phyloP scores from a whole-genome alignment of 2,797 vertebrate species.

The Labroides dimidiatus region DNA sequence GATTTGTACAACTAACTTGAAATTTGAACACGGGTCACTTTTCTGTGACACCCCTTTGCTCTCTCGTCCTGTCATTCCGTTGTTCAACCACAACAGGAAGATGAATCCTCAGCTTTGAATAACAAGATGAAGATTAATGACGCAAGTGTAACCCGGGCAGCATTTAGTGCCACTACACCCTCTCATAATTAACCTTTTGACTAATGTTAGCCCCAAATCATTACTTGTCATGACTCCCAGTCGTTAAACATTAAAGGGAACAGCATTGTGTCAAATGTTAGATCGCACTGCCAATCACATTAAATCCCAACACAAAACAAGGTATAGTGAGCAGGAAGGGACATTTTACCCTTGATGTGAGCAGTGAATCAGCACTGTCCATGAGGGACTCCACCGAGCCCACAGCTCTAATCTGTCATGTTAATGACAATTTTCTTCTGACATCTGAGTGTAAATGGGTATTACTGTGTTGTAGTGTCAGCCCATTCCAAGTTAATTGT shows the following conservation, averaged over 20 bases:
- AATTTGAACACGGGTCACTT: not conserved
- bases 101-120: slow-evolving; percentile 27
- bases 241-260: slow-evolving; percentile 13
- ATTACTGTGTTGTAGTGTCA: slow-evolving; percentile 13
- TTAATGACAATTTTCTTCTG: slow-evolving; percentile 50
- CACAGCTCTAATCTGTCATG: slow-evolving; percentile 29
- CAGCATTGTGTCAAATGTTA: slow-evolving; percentile 5
- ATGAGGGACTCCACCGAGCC: not conserved
- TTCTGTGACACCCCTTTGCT: slow-evolving; percentile 8
- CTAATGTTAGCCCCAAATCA: slow-evolving; percentile 20
- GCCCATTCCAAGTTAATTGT: slow-evolving; percentile 44
- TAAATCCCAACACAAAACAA: slow-evolving; percentile 32
- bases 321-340: not conserved
- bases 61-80: slow-evolving; percentile 1
- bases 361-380: slow-evolving; percentile 13
- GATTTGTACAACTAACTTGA: too few relatives aligned
- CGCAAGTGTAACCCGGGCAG: slow-evolving; percentile 12
- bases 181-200: slow-evolving; percentile 20
- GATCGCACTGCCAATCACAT: slow-evolving; percentile 9
- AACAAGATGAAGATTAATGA: slow-evolving; percentile 42
- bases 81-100: slow-evolving; percentile 15
- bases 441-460: slow-evolving; percentile 21
- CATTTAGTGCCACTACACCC: slow-evolving; percentile 4
- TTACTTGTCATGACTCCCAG: slow-evolving; percentile 21
- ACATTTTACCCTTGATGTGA: slow-evolving; percentile 25